A percentile compares a stretch with the other conserved stretches of the same genome.
These are phyloP conservation scores for Aquatica leii DNA, from an alignment of 2,888 invertebrate genomes.

Conservation along the genomic window DNA sequence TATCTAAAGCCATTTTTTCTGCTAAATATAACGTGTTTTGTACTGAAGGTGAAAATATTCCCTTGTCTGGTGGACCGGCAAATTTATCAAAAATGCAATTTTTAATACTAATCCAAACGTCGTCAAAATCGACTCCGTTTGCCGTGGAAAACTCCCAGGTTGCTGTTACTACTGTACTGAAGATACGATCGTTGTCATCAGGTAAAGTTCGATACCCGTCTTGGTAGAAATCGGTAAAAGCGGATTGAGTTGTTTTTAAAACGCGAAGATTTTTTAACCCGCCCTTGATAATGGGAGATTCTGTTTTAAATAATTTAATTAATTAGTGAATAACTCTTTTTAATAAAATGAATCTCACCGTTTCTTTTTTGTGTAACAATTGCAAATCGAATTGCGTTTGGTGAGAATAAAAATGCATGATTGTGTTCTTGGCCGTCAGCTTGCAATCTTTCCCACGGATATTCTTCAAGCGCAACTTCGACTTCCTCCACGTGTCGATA, in stretches of 20 bases:
- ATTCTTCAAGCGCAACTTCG: conserved; percentile 74
- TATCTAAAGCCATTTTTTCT: conserved; percentile 73
- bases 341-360: conserved; percentile 61
- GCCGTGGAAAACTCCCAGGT: conserved; percentile 77
- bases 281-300: conserved; percentile 68
- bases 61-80: conserved; percentile 76
- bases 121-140: conserved; percentile 72
- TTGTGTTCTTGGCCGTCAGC: conserved; percentile 69
- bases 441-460: conserved; percentile 77
- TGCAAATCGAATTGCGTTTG: conserved; percentile 72
- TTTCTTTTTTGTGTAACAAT: conserved; percentile 72
- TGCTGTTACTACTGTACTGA: conserved; percentile 79
- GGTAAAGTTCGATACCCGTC: conserved; percentile 81
- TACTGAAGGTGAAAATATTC: conserved; percentile 79
- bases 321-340: conserved; percentile 18
- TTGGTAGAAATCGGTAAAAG: conserved; percentile 80
- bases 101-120: conserved; percentile 74
- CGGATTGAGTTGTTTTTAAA: conserved; percentile 82
- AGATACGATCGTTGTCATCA: conserved; percentile 78
- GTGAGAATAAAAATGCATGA: conserved; percentile 79
- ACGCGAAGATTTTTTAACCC: conserved; percentile 76
- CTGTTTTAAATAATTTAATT: conserved; percentile 52
- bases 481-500: conserved; percentile 79
- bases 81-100: conserved; percentile 77
- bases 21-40: conserved; percentile 81